Evolutionary conservation across 2,888 invertebrate genomes (phyloP).

Genomic region (Idaea straminata): DNA sequence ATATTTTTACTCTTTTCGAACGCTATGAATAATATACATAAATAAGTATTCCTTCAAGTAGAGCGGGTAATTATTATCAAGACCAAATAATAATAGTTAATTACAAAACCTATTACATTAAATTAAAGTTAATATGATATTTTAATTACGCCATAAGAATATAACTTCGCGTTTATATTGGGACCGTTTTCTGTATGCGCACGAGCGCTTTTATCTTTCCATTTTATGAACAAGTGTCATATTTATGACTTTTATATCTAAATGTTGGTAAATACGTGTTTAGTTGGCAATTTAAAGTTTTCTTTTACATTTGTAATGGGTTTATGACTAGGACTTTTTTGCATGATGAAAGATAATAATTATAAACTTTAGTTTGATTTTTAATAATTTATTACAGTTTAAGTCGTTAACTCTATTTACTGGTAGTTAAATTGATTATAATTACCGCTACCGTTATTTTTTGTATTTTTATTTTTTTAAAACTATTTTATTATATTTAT

Average conservation of each 20-base stretch:
- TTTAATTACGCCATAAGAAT: neutral
- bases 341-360: neutral
- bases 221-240: neutral
- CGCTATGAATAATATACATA: neutral
- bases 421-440: neutral
- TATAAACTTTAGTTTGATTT: neutral
- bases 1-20: neutral
- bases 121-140: neutral
- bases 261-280: constrained; percentile 3
- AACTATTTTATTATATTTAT: too few species aligned
- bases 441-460: too few species aligned
- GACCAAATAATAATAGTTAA: neutral
- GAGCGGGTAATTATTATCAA: neutral
- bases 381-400: neutral
- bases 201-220: neutral
- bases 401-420: neutral
- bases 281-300: neutral
- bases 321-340: neutral
- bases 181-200: neutral
- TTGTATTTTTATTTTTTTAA: too few species aligned
- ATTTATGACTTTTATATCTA: constrained; percentile 5
- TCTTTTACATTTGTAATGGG: neutral
- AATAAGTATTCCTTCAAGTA: neutral
- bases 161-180: neutral
- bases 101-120: neutral